Conservation (phyloP, 2,113 vertebrate genomes). For the Gambusia holbrooki region DNA sequence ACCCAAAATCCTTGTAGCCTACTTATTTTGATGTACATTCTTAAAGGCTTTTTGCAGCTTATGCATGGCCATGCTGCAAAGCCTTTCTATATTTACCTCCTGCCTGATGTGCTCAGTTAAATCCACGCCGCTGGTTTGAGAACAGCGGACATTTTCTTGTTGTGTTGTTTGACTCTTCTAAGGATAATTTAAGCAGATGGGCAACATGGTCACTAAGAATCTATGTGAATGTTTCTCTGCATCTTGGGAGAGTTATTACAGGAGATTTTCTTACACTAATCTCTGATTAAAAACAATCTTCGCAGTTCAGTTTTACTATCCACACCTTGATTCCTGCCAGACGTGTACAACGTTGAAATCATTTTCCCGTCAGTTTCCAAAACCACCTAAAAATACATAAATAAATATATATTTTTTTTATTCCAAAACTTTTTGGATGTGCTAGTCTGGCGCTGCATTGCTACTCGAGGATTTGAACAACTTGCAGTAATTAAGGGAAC, state of each 20-base stretch:
- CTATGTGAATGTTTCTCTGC: neutral
- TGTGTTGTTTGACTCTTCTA: neutral
- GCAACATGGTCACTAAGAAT: neutral
- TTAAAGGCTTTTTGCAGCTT: constrained; percentile 11
- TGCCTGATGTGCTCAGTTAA: neutral
- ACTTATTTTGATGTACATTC: neutral
- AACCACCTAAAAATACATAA: no score
- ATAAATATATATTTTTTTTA: no score
- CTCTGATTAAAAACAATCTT: no score
- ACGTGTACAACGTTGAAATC: no score
- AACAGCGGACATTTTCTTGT: neutral
- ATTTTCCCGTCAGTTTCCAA: no score
- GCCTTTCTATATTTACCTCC: neutral
- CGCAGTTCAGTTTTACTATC: no score
- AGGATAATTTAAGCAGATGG: neutral
- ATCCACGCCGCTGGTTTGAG: neutral
- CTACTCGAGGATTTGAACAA: neutral
- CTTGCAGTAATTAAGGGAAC: neutral
- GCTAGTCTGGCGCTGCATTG: neutral
- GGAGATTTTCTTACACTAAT: neutral
- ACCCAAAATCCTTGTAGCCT: constrained; percentile 2
- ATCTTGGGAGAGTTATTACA: neutral
- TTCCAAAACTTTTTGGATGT: neutral
- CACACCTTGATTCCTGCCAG: no score
- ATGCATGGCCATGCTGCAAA: neutral